A percentile compares a stretch with the other conserved stretches of the same genome.
These are phyloP conservation scores for Hololepta plana DNA, from an alignment of 2,888 invertebrate species.

Conservation along the genomic window DNA sequence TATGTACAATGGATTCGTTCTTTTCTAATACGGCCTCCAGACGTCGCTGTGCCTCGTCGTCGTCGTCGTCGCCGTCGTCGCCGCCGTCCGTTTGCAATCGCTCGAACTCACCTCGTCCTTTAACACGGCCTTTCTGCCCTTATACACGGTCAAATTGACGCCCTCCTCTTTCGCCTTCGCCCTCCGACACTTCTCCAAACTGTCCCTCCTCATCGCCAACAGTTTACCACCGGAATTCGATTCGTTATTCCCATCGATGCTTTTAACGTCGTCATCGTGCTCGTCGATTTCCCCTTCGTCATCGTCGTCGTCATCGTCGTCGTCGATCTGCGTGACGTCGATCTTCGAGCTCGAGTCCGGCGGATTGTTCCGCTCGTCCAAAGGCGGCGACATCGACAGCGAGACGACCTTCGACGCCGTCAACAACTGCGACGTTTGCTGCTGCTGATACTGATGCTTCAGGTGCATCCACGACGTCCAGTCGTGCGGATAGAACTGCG, in stretches of 20 bases:
- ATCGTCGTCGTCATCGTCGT: constrained; percentile 10
- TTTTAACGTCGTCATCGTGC: constrained; percentile 2
- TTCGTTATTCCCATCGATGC: constrained; percentile 6
- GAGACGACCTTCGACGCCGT: too few species aligned
- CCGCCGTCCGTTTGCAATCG: too few species aligned
- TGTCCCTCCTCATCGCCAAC: constrained; percentile 9
- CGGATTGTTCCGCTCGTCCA: too few species aligned
- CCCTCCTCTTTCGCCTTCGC: constrained; percentile 17
- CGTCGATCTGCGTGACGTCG: constrained; percentile 17
- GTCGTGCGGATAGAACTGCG: constrained; percentile 56
- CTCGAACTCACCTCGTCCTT: constrained; percentile 26
- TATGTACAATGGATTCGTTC: too few species aligned
- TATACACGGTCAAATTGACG: constrained; percentile 22
- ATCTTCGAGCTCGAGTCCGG: constrained; percentile 12
- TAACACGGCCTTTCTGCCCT: constrained; percentile 21
- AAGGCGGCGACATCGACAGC: too few species aligned
- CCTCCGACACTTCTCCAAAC: constrained; percentile 2
- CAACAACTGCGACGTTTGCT: too few species aligned
- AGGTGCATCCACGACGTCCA: constrained; percentile 43
- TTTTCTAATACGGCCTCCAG: constrained; percentile 53
- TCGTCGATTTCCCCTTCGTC: constrained; percentile 7
- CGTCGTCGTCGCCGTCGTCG: constrained; percentile 26
- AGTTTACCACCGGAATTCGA: constrained; percentile 5
- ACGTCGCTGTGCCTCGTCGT: constrained; percentile 43
- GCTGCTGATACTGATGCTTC: constrained; percentile 17